Base-by-base conservation (phyloP, 2,888 invertebrate genomes). In the Meta bourneti region DNA sequence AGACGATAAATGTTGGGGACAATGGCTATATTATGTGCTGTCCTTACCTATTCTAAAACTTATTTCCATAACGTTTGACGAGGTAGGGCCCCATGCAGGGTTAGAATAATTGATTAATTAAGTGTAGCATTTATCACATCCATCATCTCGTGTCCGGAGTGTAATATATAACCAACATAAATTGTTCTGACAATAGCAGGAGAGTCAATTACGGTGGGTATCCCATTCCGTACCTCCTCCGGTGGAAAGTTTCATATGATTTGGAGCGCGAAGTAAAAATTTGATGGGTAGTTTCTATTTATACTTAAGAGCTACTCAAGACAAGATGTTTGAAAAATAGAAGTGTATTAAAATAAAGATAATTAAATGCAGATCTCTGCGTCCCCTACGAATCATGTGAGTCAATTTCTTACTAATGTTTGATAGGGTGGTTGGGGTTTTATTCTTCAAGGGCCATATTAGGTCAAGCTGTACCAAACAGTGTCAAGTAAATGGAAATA, bases 41-140 rank as follows among this genome's bases (percentile, higher is more conserved):
- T 20, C 48, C n/a, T 70, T 61, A 81, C 70, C 81, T 70, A 81
- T 54, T 81, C 54, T 48, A 16, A 20, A 48, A 69, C 61, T 16
- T 48, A 81, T 81, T 81, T 69, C 69, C 81, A 81, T 81, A 81
- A 11, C 34, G 81, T 61, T 81, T n/a, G 19, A 61, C 16, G 34
- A 61, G n/a, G 69, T 13, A 8, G 13, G 70, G 61, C 69, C 61
- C 19, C 54, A 69, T 34, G 61, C 48, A 81, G 48, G n/a, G 81
- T 34, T 81, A 48, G 82, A 71, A 83, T 83, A 51, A 83, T 77
- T 77, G 49, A 77, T 83, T 83, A 83, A 83, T 83, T 83, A 83
- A 83, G 82, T 71, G 71, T 49, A 49, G 19, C 71, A 51, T 83
- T 83, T 83, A 83, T 83, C 71, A 49, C 72, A 83, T 83, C 82